phyloP scores from a whole-genome alignment of 2,797 vertebrate species.

The Mycteria americana region DNA sequence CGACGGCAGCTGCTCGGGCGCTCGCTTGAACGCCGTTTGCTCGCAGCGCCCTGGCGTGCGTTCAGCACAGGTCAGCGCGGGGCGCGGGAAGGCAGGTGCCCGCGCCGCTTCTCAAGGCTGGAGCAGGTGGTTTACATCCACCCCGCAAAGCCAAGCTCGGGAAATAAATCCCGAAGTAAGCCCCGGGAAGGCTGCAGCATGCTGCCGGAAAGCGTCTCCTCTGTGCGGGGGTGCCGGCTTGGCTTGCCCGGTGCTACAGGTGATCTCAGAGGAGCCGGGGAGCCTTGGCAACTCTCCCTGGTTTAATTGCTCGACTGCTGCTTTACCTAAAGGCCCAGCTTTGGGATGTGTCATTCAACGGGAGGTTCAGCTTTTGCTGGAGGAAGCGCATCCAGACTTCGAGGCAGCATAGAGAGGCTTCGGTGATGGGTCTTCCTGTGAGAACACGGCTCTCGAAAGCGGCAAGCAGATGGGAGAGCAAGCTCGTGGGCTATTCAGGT shows the following conservation, averaged over 20 bases:
- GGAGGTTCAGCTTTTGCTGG: not conserved
- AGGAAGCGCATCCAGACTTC: not conserved
- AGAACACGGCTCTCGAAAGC: accelerated
- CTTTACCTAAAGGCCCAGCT: not conserved
- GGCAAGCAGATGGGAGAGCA: accelerated
- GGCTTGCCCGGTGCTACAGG: not conserved
- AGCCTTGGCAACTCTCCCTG: not conserved
- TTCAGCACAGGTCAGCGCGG: not conserved
- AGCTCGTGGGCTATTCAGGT: not conserved
- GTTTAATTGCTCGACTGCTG: not conserved
- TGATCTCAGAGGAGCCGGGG: not conserved
- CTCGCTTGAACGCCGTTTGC: accelerated
- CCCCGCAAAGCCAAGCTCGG: not conserved
- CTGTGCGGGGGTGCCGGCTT: accelerated
- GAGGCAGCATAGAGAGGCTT: not conserved
- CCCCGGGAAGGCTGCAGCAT: not conserved
- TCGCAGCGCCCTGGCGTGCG: accelerated
- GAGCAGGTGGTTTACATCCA: not conserved
- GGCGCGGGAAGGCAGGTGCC: not conserved
- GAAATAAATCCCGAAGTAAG: not conserved
- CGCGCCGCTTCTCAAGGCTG: accelerated
- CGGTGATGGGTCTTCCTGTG: not conserved
- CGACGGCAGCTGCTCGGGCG: not conserved
- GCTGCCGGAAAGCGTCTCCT: accelerated
- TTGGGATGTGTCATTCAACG: accelerated